These are phyloP conservation scores for Jordanella pulchra DNA, from an alignment of 2,797 vertebrate genomes.

Conservation along the genomic window DNA sequence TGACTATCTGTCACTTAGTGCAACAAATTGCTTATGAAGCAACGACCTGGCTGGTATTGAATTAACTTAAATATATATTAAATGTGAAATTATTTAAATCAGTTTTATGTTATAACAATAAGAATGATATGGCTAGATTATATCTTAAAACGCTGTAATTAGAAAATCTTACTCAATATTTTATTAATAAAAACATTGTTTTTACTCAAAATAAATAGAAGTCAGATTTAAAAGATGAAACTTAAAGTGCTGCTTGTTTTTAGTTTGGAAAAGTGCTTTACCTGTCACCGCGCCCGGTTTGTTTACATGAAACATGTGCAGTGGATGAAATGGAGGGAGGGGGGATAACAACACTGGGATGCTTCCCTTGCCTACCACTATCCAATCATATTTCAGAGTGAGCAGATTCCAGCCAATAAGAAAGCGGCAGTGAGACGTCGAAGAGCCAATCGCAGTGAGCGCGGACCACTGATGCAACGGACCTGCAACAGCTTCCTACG, in stretches of 20 bases:
- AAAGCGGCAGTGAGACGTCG: conserved; percentile 19
- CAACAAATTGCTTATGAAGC: neutral
- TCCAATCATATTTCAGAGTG: conserved; percentile 73
- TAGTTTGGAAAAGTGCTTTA: conserved; percentile 25
- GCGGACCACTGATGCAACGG: conserved; percentile 83
- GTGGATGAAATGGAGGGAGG: conserved; percentile 60
- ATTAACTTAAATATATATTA: neutral
- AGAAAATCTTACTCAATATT: neutral
- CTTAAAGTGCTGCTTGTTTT: conserved; percentile 2
- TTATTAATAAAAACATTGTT: neutral
- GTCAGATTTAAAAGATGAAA: conserved; percentile 13
- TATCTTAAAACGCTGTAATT: neutral
- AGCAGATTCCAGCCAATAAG: conserved; percentile 69
- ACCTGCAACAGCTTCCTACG: conserved; percentile 77
- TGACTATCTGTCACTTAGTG: conserved; percentile 22
- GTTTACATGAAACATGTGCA: conserved; percentile 85
- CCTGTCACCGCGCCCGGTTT: conserved; percentile 68
- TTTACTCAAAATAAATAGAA: neutral
- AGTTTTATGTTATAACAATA: too few relatives aligned
- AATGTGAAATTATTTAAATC: neutral
- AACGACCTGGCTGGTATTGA: neutral
- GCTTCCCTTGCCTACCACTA: conserved; percentile 61
- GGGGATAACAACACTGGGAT: conserved; percentile 48
- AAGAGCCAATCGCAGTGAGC: conserved; percentile 71
- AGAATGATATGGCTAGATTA: too few relatives aligned